A percentile compares a stretch with the other conserved stretches of the same genome.
Evolutionary conservation across 1,140 invertebrate species (phyloP).

Genomic region (Penaeus chinensis): DNA sequence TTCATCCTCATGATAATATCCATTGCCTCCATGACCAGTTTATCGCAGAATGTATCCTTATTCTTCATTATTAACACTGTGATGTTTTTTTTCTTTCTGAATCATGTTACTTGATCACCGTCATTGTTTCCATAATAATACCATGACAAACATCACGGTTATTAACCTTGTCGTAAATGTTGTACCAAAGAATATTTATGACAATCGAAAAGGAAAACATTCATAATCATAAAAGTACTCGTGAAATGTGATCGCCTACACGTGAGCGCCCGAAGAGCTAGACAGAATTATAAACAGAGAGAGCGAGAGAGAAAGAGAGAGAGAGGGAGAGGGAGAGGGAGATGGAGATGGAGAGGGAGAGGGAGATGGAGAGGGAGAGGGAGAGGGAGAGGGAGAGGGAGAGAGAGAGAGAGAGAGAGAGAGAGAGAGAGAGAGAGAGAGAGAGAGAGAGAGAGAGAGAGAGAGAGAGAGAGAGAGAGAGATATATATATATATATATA

Average conservation of each 20-base stretch:
- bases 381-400: constrained; percentile 5
- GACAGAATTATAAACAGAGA: constrained; percentile 3
- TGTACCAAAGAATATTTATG: too few relatives aligned
- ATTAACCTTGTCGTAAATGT: too few relatives aligned
- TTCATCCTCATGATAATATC: constrained; percentile 10
- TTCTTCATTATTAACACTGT: too few relatives aligned
- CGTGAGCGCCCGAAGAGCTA: too few relatives aligned
- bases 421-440: neutral
- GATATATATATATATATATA: too few relatives aligned
- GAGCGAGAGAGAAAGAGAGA: neutral
- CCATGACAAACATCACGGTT: too few relatives aligned
- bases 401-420: neutral
- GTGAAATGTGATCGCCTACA: neutral
- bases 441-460: neutral
- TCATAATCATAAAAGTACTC: too few relatives aligned
- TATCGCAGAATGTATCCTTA: neutral
- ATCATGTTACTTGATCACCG: too few relatives aligned
- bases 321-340: constrained; percentile 37
- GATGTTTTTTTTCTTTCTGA: too few relatives aligned
- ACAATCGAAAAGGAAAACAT: too few relatives aligned
- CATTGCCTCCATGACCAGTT: constrained; percentile 1
- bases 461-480: neutral
- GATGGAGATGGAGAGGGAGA: constrained; percentile 38
- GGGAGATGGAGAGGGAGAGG: constrained; percentile 16
- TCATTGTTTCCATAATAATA: too few relatives aligned